Conservation (phyloP, 2,888 invertebrate species). For the Carpatolechia fugitivella region DNA sequence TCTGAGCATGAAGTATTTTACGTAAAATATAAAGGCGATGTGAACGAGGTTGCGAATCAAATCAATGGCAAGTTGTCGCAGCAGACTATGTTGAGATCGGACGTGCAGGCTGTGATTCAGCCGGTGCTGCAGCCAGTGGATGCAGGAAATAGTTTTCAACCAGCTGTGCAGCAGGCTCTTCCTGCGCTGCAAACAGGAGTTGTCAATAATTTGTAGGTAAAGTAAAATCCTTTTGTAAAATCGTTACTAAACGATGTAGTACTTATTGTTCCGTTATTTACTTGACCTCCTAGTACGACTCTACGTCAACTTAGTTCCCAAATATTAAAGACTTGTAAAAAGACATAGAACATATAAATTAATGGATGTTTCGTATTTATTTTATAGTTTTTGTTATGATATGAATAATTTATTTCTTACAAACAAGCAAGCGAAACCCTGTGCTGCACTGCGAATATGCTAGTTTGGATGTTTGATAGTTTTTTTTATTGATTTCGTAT, state of each 20-base stretch:
- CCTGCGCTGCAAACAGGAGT: not conserved
- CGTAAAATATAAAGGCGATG: slow-evolving; percentile 75
- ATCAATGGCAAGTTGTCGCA: slow-evolving; percentile 1
- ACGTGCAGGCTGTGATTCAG: not conserved
- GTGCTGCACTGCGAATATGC: not conserved
- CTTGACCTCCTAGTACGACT: too few relatives aligned
- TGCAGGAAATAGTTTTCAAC: not conserved
- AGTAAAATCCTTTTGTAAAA: too few relatives aligned
- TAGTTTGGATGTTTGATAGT: not conserved
- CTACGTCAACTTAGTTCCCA: too few relatives aligned
- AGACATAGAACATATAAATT: too few relatives aligned
- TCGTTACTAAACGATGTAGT: too few relatives aligned
- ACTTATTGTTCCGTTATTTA: too few relatives aligned
- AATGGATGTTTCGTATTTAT: too few relatives aligned
- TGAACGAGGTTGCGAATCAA: slow-evolving; percentile 12
- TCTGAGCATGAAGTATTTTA: slow-evolving; percentile 86
- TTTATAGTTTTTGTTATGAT: too few relatives aligned
- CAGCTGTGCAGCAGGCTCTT: not conserved
- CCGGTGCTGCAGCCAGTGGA: not conserved
- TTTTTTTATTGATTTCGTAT: not conserved
- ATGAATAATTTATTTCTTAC: not conserved
- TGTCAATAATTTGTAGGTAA: not conserved
- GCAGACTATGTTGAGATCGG: not conserved
- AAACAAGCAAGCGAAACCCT: not conserved
- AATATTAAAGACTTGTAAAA: too few relatives aligned